phyloP scores from a whole-genome alignment of 2,888 invertebrate species.

The Phalera bucephala region DNA sequence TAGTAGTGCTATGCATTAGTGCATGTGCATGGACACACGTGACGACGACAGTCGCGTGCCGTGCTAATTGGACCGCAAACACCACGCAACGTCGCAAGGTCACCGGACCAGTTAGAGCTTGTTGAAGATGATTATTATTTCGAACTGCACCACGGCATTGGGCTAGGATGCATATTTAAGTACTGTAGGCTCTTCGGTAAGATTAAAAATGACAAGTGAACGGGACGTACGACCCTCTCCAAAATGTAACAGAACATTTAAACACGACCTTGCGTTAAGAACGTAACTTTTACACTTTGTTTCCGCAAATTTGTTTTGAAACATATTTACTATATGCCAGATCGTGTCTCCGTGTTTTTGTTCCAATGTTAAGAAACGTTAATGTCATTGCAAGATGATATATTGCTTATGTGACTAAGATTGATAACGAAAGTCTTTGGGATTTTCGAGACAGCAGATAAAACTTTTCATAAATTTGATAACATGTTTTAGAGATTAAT shows the following conservation, averaged over 20 bases:
- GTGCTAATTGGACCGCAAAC: constrained; percentile 51
- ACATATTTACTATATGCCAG: not conserved
- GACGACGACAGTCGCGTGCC: constrained; percentile 44
- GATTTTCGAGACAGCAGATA: not conserved
- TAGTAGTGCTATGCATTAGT: no score
- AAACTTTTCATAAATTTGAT: not conserved
- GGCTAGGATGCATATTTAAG: no score
- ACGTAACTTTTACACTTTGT: no score
- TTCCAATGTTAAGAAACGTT: not conserved
- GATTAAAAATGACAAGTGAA: no score
- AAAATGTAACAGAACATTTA: no score
- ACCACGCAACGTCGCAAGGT: constrained; percentile 51
- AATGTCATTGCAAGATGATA: constrained; percentile 3
- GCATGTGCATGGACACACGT: constrained; percentile 44
- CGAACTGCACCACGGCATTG: not conserved
- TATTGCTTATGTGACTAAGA: constrained; percentile 1
- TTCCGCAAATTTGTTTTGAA: not conserved
- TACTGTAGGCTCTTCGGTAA: no score
- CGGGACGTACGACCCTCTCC: no score
- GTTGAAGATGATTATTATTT: not conserved
- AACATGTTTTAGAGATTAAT: not conserved
- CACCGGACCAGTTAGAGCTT: constrained; percentile 7
- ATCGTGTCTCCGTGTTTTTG: not conserved
- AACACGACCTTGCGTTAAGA: no score
- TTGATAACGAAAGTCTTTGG: constrained; percentile 2